Base-by-base conservation (phyloP, 2,888 invertebrate species). In the Cerastoderma edule region DNA sequence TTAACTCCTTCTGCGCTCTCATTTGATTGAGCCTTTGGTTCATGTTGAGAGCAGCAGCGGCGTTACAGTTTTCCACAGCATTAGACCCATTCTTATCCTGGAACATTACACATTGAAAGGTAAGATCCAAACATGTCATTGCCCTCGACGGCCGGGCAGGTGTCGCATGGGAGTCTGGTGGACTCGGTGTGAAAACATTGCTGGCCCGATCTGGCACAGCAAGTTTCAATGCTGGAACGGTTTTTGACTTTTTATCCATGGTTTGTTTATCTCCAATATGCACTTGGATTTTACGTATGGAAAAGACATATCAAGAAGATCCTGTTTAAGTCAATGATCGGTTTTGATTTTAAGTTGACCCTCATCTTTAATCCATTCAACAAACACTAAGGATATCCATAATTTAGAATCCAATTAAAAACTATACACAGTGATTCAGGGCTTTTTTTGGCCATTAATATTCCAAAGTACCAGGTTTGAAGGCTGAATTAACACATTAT, bases 41-140 rank as follows among this genome's bases (percentile, higher is more conserved):
- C 79, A 86, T 85, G 69, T 86, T 86, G 22, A 88, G 77, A 74
- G 83, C 63, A 33, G 83, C 78, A 13, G 81, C 72, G 39, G 63
- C 75, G 19, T 70, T 70, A 35, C 63, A 32, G 16, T 35, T 65
- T 24, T 53, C 57, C 5, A 65, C 30, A 10, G 50, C 56, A 24
- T 60, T 67, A 0, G 68, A 32, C 28, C 78, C 78, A 54, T 67
- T 64, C 53, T 78, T 81, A 57, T 81, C 81, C 81, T 81, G 81
- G 66, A 81, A 81, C 39, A 81, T 73, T 24, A 81, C 78, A 73
- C 75, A 81, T 71, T 81, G 81, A 67, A 81, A 69, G 24, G 81
- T 78, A 60, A 81, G 63, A 78, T 81, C 81, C 70, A 81, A 54
- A 71, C 81, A 81, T 46, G 81, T 70, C 67, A 81, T 50, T 28